Evolutionary conservation across 2,888 invertebrate species (phyloP).

Genomic region (Leptarthrus brevirostris): DNA sequence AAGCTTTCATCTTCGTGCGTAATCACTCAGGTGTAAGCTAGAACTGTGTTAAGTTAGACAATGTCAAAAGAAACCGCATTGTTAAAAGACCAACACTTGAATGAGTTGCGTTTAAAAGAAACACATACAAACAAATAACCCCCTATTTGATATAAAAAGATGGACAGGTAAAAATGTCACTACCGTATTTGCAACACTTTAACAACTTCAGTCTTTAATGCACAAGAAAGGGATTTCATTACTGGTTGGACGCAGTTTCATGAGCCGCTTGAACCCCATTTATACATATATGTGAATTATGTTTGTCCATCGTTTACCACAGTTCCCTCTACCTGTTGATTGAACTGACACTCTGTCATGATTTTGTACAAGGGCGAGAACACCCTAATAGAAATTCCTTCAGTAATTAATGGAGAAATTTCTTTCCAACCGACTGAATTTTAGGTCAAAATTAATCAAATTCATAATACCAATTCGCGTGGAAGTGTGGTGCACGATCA

Average conservation of each 20-base stretch:
- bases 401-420: constrained; percentile 18
- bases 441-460: not conserved
- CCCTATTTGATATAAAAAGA: not conserved
- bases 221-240: too few species aligned
- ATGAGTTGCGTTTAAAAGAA: constrained; percentile 28
- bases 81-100: constrained; percentile 47
- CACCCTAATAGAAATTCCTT: not conserved
- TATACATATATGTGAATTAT: not conserved
- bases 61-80: constrained; percentile 29
- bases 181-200: too few species aligned
- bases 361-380: not conserved
- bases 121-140: not conserved
- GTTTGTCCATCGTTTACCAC: not conserved
- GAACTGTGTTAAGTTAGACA: not conserved
- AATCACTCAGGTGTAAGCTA: not conserved
- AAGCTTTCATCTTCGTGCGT: not conserved
- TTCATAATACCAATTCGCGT: too few species aligned
- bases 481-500: too few species aligned
- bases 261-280: too few species aligned
- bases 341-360: not conserved
- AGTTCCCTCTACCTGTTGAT: constrained; percentile 24
- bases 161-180: constrained; percentile 4
- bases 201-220: too few species aligned
- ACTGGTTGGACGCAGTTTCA: too few species aligned
- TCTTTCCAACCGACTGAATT: not conserved